These are phyloP conservation scores for Cataglyphis hispanica DNA, from an alignment of 1,140 invertebrate species.

Conservation along the genomic window DNA sequence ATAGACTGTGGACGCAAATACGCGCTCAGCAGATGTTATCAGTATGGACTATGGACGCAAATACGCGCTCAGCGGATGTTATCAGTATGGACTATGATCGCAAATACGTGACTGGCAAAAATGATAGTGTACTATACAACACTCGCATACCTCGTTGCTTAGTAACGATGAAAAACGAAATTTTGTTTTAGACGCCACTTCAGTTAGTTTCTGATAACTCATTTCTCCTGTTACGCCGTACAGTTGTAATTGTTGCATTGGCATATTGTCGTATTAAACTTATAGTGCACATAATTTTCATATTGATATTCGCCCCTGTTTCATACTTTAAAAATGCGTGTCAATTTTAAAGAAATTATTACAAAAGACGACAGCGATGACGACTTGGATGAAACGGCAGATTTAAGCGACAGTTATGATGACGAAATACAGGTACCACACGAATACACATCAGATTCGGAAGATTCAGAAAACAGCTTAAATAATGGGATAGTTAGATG, in stretches of 20 bases:
- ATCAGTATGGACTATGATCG: no score
- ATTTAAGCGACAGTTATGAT: no score
- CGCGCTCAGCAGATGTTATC: neutral
- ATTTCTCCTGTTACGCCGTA: no score
- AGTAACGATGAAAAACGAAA: no score
- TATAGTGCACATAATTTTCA: conserved; percentile 22
- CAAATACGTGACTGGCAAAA: no score
- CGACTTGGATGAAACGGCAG: neutral
- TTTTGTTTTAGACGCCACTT: no score
- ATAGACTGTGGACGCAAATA: neutral
- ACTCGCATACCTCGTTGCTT: no score
- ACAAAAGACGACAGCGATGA: conserved; percentile 18
- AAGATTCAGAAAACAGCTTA: conserved; percentile 29
- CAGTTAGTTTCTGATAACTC: no score
- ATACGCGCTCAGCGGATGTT: no score
- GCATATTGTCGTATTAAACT: conserved; percentile 33
- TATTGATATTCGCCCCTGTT: conserved; percentile 25
- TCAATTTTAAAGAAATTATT: conserved; percentile 26
- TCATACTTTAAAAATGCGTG: conserved; percentile 26
- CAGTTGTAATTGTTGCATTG: neutral
- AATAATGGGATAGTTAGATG: conserved; percentile 45
- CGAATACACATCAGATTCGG: neutral
- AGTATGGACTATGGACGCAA: no score
- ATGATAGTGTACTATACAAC: no score
- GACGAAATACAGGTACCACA: no score